Evolutionary conservation across 2,888 invertebrate species (phyloP).

Genomic region (Bibio marci): DNA sequence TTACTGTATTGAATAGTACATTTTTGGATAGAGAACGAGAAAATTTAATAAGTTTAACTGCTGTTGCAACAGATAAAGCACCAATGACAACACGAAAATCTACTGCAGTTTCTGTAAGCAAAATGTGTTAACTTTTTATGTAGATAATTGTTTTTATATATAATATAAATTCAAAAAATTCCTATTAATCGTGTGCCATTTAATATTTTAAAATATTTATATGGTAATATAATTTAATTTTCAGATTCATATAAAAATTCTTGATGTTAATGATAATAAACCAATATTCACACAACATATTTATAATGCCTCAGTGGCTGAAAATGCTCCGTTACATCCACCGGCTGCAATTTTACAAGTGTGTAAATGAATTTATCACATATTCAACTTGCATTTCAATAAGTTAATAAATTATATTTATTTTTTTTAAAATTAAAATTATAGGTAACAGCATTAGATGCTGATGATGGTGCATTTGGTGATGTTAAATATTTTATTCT

Average conservation of each 20-base stretch:
- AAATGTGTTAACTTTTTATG: neutral
- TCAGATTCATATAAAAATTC: conserved; percentile 53
- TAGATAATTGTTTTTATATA: no score
- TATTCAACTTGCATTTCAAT: neutral
- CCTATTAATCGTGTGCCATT: no score
- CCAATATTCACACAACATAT: conserved; percentile 62
- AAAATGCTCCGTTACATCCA: conserved; percentile 63
- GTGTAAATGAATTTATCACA: neutral
- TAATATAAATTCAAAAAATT: no score
- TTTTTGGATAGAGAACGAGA: conserved; percentile 62
- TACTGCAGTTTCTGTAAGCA: conserved; percentile 53
- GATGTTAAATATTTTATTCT: conserved; percentile 58
- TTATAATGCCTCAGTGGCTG: conserved; percentile 66
- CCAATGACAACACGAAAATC: conserved; percentile 48
- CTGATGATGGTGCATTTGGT: conserved; percentile 62
- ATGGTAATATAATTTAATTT: neutral
- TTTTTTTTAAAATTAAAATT: neutral
- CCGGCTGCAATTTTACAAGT: conserved; percentile 62
- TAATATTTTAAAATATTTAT: neutral
- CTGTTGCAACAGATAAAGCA: conserved; percentile 66
- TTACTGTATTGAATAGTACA: conserved; percentile 53
- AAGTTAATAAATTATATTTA: conserved; percentile 8
- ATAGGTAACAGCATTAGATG: conserved; percentile 56
- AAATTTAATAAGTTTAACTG: conserved; percentile 54
- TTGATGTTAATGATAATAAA: conserved; percentile 78